Evolutionary conservation across 2,888 invertebrate species (phyloP), one percentile per base, ranked within the genome.

Genomic region (Phytoseiulus persimilis): DNA sequence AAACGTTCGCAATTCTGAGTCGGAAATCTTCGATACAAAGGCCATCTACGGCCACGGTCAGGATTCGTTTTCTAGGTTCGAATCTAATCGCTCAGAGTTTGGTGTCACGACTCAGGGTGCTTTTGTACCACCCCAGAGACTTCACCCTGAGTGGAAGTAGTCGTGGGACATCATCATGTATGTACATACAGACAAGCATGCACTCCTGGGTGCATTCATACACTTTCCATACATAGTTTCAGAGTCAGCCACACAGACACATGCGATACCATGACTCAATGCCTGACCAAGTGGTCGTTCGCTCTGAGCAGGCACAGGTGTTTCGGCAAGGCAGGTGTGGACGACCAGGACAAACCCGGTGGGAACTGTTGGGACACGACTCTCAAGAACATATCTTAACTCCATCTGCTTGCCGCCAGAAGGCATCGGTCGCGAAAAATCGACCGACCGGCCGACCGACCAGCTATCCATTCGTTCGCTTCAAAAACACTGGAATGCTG

Each of bases 311-410:
- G 65, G 87, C 87, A 87, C 87, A 87, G 87, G 87, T 87, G 87
- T 87, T 87, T 87, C 87, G 23, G 32, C 87, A 45, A 33, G 87
- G 87, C 87, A 87, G 87, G 87, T 87, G 87, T 87, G 87, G 87
- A 65, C 65, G 65, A 65, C 65, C 65, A 65, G 65, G 65, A 65
- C 65, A 65, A 65, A 65, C 65, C 65, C 65, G 65, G 65, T 65
- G 65, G 65, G 65, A 65, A 65, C 65, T 65, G 11, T 65, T 65
- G 65, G 65, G 65, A 65, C 65, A 65, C 5, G 65, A 28, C 65
- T 65, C 65, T 28, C 23, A 65, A 65, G 65, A 65, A 65, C 65
- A 65, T 65, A 65, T 65, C 65, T 65, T 23, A 65, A 23, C 65
- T 65, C 65, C 65, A 65, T 65, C 65, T 65, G 65, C 65, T 65